Evolutionary conservation across 1,140 invertebrate genomes (phyloP).

Genomic region (Meteorus sp.): DNA sequence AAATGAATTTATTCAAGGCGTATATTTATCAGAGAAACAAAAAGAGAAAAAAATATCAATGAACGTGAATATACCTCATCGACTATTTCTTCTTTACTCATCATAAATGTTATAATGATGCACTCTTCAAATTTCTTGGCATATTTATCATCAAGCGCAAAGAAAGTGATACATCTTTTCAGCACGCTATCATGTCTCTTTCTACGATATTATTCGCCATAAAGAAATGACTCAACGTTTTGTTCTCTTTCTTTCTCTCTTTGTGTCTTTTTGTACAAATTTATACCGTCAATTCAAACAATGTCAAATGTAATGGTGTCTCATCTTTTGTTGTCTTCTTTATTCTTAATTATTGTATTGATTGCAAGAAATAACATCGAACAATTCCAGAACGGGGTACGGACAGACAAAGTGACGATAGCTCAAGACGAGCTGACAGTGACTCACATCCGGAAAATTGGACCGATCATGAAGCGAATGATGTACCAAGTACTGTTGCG

Average conservation of each 20-base stretch:
- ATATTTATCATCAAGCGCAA: neutral
- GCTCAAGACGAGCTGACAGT: constrained; percentile 65
- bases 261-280: no score
- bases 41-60: no score
- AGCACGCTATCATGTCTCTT: neutral
- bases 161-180: neutral
- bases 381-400: constrained; percentile 57
- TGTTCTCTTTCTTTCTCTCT: neutral
- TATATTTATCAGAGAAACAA: no score
- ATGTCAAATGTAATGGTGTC: no score
- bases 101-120: neutral
- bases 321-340: neutral
- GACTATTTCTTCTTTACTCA: neutral
- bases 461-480: constrained; percentile 64
- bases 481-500: constrained; percentile 54
- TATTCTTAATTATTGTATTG: neutral
- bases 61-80: neutral
- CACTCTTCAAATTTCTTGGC: neutral
- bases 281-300: no score
- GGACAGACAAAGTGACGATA: constrained; percentile 65
- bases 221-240: neutral
- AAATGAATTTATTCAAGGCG: no score
- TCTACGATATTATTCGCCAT: constrained; percentile 18
- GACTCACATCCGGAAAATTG: constrained; percentile 66
- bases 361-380: neutral